Conservation (phyloP, 2,797 vertebrate species). For the Sparidentex hasta region DNA sequence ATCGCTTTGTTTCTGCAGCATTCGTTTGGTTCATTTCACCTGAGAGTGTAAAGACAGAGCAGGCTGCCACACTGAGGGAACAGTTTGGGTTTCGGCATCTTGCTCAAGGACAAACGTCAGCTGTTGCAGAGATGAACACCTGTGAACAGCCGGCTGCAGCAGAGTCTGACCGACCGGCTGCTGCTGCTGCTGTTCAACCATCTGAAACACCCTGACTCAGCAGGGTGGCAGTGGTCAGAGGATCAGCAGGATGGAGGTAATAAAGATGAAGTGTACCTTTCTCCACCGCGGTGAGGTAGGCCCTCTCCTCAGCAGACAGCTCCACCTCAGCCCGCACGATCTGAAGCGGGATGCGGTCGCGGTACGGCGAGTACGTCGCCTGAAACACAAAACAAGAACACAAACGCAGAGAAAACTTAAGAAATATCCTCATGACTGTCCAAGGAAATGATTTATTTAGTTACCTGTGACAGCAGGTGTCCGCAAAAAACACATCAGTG, state of each 20-base stretch:
- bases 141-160: constrained; percentile 7
- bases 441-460: too few relatives aligned
- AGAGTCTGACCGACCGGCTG: constrained; percentile 13
- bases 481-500: too few relatives aligned
- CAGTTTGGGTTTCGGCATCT: neutral
- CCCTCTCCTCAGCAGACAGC: constrained; percentile 93
- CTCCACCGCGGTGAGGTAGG: constrained; percentile 95
- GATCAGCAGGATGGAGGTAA: neutral
- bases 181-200: constrained; percentile 17
- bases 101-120: constrained; percentile 24
- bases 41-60: neutral
- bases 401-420: too few relatives aligned
- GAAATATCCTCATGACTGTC: too few relatives aligned
- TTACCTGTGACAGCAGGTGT: too few relatives aligned
- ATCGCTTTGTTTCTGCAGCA: neutral
- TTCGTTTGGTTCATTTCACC: neutral
- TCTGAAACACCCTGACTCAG: constrained; percentile 4
- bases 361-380: constrained; percentile 93
- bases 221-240: constrained; percentile 4
- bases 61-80: neutral
- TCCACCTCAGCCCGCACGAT: constrained; percentile 96
- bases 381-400: constrained; percentile 30
- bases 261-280: constrained; percentile 75
- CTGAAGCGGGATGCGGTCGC: constrained; percentile 95
- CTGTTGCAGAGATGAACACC: constrained; percentile 6